Base-by-base conservation (phyloP, 2,113 vertebrate genomes). In the Hyperopisus bebe region DNA sequence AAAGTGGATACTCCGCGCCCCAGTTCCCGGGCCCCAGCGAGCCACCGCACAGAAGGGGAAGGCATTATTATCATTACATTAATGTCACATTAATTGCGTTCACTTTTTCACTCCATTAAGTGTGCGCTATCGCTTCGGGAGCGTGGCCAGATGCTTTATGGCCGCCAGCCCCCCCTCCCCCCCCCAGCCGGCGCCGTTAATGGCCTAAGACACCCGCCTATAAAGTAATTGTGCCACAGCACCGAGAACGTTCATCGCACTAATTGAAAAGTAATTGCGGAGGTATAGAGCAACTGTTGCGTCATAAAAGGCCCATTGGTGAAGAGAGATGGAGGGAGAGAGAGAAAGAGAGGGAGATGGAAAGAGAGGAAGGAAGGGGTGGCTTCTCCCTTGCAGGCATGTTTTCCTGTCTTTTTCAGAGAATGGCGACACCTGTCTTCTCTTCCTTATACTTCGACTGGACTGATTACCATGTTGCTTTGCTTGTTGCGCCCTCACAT, bases 41-140 rank as follows among this genome's bases (percentile, higher is more conserved):
- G 93, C 93, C 93, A 91, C 92, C 90, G 93, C 95, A 93, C 93
- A 91, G 85, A 87, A 92, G 93, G 93, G 93, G 93, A 94, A 93
- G 94, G 95, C 94, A 95, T 96, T 96, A 96, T 96, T 96, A 96
- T 96, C 95, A 94, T 96, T 96, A 95, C 96, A 96, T 96, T 96
- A 96, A 96, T 96, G 96, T 96, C 95, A 96, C 96, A 96, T 96
- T 96, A 96, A 96, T 96, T 96, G 95, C 96, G 96, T 96, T 96
- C 95, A 96, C 95, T 96, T 96, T 96, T 96, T 96, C 96, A 96
- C 95, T 96, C 95, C 96, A 96, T 96, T 96, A 96, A 96, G 94
- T 96, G 95, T 94, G 94, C 94, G 95, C 95, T 95, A 95, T 96
- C 96, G 96, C 95, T 95, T 93, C 93, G 96, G 96, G 96, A 96